Evolutionary conservation across 2,888 invertebrate species (phyloP), one percentile per base, ranked within the genome.

Genomic region (Abscondita cerata): DNA sequence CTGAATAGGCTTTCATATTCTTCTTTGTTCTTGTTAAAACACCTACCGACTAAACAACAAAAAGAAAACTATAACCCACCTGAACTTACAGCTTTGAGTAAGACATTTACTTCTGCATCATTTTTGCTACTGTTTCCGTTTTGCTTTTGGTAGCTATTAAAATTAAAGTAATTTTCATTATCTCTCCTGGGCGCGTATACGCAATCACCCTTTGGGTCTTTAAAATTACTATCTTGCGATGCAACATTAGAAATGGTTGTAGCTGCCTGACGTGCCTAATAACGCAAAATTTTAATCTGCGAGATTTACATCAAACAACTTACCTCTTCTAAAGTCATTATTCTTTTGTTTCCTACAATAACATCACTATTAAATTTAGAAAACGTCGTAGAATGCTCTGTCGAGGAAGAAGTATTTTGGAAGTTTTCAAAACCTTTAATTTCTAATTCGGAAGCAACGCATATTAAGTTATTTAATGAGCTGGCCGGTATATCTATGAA

Each of bases 401-500:
- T 15, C 4, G 40, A 46, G 12, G 36, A 2, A 6, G 2, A 25
- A 4, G 25, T 53, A 51, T 54, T 59, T 47, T 55, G 44, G 36
- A 62, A 65, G 34, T 68, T 67, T 59, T 72, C 87, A 54, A 87
- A 80, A 2, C 89, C 89, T 68, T 87, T 82, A 57, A 90, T 86
- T 77, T 89, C 88, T 53, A 90, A 77, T 71, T 89, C 89, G 2
- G 87, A 86, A 0, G 89, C 88, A 31, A 89, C 86, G 71, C 87
- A 86, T 80, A 87, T 86, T 54, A 90, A 74, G 0, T 86, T 85
- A 65, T 87, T 86, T 31, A 89, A 77, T 70, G 86, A 85, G 68
- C 87, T 81, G 63, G 87, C 86, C 51, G 87, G 85, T 4, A 89
- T 86, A 71, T 89, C 88, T 61, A 89, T 87, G 1, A 85, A 87